Conservation (phyloP, 2,888 invertebrate species). For the Mesochorus sp. region DNA sequence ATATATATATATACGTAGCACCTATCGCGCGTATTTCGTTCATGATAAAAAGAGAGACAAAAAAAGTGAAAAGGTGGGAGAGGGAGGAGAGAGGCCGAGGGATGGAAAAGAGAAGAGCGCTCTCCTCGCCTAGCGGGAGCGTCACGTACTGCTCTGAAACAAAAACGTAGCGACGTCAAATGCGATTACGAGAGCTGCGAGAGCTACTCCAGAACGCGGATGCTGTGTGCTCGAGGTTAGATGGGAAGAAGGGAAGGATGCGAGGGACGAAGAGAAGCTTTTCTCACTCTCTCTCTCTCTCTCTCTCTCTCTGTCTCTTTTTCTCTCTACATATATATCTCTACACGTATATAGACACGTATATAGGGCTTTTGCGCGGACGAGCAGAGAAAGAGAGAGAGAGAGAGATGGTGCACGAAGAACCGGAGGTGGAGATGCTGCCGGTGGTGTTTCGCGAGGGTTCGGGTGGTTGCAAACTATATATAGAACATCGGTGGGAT, state of each 20-base stretch:
- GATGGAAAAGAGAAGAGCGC: slow-evolving; percentile 70
- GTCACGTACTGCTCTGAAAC: slow-evolving; percentile 82
- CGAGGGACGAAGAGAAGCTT: slow-evolving; percentile 47
- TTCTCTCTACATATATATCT: not conserved
- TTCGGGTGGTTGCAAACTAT: slow-evolving; percentile 70
- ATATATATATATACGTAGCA: not conserved
- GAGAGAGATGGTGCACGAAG: slow-evolving; percentile 64
- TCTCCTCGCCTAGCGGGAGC: slow-evolving; percentile 75
- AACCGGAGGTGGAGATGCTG: slow-evolving; percentile 80
- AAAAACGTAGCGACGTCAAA: slow-evolving; percentile 82
- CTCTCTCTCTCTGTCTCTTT: not conserved
- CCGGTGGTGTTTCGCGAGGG: slow-evolving; percentile 82
- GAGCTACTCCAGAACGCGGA: slow-evolving; percentile 80
- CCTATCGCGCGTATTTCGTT: slow-evolving; percentile 42
- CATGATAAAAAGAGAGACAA: slow-evolving; percentile 25
- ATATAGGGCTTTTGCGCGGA: slow-evolving; percentile 39
- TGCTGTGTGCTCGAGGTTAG: slow-evolving; percentile 78
- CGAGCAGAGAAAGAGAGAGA: slow-evolving; percentile 61
- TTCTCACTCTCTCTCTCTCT: not conserved
- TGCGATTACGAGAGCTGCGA: slow-evolving; percentile 81
- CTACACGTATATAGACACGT: not conserved
- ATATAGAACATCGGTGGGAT: slow-evolving; percentile 1
- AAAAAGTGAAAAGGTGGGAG: slow-evolving; percentile 20
- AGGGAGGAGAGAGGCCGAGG: slow-evolving; percentile 22
- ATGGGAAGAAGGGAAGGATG: slow-evolving; percentile 62